These are phyloP conservation scores for Sepioteuthis lessoniana DNA, from an alignment of 2,888 invertebrate species.

Conservation along the genomic window DNA sequence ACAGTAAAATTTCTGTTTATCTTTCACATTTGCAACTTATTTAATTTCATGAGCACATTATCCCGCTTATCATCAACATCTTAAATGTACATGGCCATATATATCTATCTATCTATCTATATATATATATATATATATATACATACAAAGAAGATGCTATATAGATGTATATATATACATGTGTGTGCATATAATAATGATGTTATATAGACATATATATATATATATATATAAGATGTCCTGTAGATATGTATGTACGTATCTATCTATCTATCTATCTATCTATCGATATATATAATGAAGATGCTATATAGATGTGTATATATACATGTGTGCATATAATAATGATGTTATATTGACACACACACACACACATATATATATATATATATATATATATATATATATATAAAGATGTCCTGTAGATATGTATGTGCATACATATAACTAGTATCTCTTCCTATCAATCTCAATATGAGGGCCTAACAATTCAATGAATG, in stretches of 20 bases:
- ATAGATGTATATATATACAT: background rate
- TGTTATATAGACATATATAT: background rate
- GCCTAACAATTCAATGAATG: no score
- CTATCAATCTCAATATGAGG: no score
- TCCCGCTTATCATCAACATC: background rate
- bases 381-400: constrained; percentile 34
- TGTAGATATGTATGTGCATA: no score
- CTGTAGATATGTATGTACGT: background rate
- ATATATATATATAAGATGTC: background rate
- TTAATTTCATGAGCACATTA: background rate
- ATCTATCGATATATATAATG: background rate
- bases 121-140: constrained; percentile 35
- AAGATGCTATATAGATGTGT: background rate
- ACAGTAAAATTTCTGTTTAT: background rate
- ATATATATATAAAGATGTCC: background rate
- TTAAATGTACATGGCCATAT: background rate
- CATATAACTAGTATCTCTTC: no score
- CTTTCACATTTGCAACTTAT: background rate
- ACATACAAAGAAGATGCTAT: background rate
- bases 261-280: background rate
- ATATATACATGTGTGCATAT: background rate
- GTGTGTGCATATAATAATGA: no score
- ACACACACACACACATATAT: background rate
- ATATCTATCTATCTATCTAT: background rate
- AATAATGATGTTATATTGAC: background rate